Conservation (phyloP, 2,113 vertebrate genomes). For the Mormyrus iriodes region DNA sequence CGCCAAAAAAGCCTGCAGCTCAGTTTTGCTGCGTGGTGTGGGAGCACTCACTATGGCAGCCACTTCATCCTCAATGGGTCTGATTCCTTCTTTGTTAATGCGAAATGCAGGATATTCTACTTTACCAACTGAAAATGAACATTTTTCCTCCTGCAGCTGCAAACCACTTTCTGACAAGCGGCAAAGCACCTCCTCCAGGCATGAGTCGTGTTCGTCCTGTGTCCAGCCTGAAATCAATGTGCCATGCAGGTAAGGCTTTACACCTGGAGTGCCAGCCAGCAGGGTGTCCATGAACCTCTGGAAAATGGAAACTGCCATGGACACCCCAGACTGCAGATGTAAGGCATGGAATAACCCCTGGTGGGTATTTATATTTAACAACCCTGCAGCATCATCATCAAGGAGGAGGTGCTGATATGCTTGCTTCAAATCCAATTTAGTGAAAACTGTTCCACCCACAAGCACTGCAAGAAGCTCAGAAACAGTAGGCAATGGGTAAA, state of each 20-base stretch:
- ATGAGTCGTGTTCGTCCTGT: background rate
- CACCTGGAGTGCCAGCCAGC: constrained; percentile 6
- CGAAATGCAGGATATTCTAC: background rate
- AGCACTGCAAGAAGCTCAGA: background rate
- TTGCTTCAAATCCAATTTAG: constrained; percentile 13
- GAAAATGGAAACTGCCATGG: constrained; percentile 6
- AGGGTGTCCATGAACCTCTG: constrained; percentile 19
- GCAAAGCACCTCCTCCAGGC: background rate
- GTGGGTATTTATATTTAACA: constrained; percentile 20
- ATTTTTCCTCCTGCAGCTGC: background rate
- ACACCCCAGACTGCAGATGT: background rate
- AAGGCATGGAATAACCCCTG: background rate
- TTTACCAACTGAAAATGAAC: background rate
- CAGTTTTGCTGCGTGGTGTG: background rate
- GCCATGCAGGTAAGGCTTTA: background rate
- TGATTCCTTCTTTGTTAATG: background rate
- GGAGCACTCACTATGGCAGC: background rate
- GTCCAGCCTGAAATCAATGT: background rate
- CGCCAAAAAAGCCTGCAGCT: background rate
- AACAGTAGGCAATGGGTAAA: background rate
- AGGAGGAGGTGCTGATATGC: background rate
- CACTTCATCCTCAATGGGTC: background rate
- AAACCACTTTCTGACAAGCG: background rate
- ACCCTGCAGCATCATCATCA: background rate
- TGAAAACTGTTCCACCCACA: constrained; percentile 10